phyloP scores from a whole-genome alignment of 2,797 vertebrate genomes.

The Nyctalus aviator region DNA sequence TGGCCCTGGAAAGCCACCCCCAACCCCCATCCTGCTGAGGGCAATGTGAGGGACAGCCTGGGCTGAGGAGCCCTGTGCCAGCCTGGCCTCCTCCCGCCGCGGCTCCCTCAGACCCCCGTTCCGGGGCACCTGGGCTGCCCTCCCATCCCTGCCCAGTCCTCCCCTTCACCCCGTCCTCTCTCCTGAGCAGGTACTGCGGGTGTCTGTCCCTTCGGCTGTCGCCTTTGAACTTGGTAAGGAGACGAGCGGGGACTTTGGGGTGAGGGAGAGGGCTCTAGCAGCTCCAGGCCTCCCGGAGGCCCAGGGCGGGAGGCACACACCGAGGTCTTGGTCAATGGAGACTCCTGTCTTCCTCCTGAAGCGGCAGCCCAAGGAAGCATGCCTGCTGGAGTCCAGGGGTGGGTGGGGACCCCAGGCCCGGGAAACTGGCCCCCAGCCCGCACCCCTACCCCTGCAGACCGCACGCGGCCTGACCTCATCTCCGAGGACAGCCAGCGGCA shows the following conservation, averaged over 20 bases:
- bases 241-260: background rate
- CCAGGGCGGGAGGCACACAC: background rate
- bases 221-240: slow-evolving; percentile 91
- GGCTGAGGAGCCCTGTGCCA: background rate
- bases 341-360: background rate
- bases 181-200: slow-evolving; percentile 89
- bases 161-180: slow-evolving; percentile 23
- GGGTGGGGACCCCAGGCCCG: background rate
- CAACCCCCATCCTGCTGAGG: background rate
- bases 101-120: background rate
- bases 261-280: background rate
- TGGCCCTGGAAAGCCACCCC: background rate
- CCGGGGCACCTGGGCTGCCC: background rate
- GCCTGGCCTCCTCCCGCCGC: background rate
- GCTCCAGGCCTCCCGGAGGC: background rate
- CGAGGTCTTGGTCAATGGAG: background rate
- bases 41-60: background rate
- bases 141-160: background rate
- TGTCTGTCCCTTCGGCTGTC: slow-evolving; percentile 83
- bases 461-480: slow-evolving; percentile 90
- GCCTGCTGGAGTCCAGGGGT: background rate
- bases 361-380: background rate
- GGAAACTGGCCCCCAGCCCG: background rate
- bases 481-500: slow-evolving; percentile 90
- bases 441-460: slow-evolving; percentile 86